Evolutionary conservation across 2,797 vertebrate genomes (phyloP).

Genomic region (Scleropages formosus): DNA sequence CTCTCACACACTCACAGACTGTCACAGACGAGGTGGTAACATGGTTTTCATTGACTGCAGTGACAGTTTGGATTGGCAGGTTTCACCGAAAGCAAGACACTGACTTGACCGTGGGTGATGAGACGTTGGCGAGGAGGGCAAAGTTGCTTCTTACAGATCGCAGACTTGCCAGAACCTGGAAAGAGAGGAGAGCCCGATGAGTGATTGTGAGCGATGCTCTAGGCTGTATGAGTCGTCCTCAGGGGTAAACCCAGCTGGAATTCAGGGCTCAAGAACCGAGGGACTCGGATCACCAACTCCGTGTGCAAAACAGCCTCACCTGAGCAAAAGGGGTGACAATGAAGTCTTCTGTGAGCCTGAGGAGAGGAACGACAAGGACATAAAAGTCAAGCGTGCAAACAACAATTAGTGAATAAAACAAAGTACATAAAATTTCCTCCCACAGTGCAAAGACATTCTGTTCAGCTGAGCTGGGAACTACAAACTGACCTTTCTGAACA

Average conservation of each 20-base stretch:
- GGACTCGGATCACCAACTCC: no score
- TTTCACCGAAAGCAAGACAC: slow-evolving; percentile 44
- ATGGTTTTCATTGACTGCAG: background rate
- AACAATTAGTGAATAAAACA: background rate
- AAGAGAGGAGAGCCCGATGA: background rate
- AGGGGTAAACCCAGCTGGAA: no score
- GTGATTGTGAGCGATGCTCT: background rate
- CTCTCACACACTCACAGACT: background rate
- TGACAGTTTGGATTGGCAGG: background rate
- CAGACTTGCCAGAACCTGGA: slow-evolving; percentile 82
- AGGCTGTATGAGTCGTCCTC: no score
- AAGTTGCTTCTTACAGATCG: slow-evolving; percentile 86
- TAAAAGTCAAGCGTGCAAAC: background rate
- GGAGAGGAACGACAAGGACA: slow-evolving; percentile 1
- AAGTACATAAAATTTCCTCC: background rate
- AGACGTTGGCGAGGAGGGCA: slow-evolving; percentile 80
- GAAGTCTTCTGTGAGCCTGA: slow-evolving; percentile 73
- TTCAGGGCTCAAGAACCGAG: background rate
- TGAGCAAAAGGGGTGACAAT: slow-evolving; percentile 71
- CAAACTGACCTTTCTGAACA: no score
- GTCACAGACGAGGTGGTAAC: background rate
- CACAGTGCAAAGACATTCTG: no score
- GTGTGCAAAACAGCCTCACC: slow-evolving; percentile 43
- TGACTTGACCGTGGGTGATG: slow-evolving; percentile 78
- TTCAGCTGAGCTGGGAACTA: no score